Evolutionary conservation across 2,113 vertebrate genomes (phyloP).

Genomic region (Maccullochella peelii): DNA sequence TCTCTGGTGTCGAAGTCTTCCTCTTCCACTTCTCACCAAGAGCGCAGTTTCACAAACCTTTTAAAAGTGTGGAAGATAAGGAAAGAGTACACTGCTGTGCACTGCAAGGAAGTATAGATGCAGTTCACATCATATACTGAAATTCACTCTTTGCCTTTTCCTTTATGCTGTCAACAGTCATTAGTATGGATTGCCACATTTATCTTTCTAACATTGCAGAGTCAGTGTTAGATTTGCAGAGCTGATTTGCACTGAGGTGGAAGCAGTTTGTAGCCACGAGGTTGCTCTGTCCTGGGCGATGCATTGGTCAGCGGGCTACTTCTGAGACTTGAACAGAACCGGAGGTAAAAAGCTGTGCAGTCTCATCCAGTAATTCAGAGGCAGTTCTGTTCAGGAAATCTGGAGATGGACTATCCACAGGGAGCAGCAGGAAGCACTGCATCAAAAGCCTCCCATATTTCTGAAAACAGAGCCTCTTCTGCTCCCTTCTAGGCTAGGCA

Average conservation of each 20-base stretch:
- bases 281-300: slow-evolving; percentile 21
- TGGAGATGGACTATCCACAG: slow-evolving; percentile 22
- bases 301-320: slow-evolving; percentile 8
- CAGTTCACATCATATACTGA: not conserved
- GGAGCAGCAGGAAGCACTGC: slow-evolving; percentile 19
- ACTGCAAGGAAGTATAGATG: slow-evolving; percentile 4
- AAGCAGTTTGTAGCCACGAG: slow-evolving; percentile 14
- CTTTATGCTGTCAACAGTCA: slow-evolving; percentile 21
- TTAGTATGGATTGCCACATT: slow-evolving; percentile 32
- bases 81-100: not conserved
- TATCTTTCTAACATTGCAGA: slow-evolving; percentile 6
- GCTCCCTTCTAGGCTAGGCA: not conserved
- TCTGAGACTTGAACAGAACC: slow-evolving; percentile 24
- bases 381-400: slow-evolving; percentile 33
- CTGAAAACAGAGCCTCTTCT: slow-evolving; percentile 5
- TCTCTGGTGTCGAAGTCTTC: slow-evolving; percentile 13
- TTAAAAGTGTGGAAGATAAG: slow-evolving; percentile 21
- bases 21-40: slow-evolving; percentile 12
- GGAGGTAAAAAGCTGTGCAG: slow-evolving; percentile 12
- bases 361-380: slow-evolving; percentile 30
- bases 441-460: slow-evolving; percentile 12
- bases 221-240: not conserved
- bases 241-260: slow-evolving; percentile 5
- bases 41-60: slow-evolving; percentile 23
- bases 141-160: not conserved